Evolutionary conservation across 2,888 invertebrate species (phyloP).

Genomic region (Drosophila crucigera): DNA sequence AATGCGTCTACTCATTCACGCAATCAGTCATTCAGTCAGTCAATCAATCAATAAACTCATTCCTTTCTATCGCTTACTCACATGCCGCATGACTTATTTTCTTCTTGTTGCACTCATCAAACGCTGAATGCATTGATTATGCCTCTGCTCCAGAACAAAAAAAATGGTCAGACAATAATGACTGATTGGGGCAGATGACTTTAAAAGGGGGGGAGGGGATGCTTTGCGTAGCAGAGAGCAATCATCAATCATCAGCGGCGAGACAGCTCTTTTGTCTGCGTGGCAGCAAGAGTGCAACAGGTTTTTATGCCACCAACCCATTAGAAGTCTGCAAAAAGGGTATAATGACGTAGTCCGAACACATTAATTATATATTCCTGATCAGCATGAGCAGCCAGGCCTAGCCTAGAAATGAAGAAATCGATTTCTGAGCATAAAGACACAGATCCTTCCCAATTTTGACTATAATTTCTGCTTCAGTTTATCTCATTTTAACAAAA

Average conservation of each 20-base stretch:
- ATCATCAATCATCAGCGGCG: neutral
- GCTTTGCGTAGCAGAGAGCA: neutral
- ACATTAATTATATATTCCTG: neutral
- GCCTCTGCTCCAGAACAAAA: slow-evolving; percentile 23
- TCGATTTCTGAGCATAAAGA: fast-evolving
- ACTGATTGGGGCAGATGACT: neutral
- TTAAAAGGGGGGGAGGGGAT: fast-evolving
- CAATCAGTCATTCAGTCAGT: slow-evolving; percentile 45
- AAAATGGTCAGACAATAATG: slow-evolving; percentile 31
- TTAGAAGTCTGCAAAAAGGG: neutral
- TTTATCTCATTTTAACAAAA: neutral
- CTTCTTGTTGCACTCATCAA: slow-evolving; percentile 22
- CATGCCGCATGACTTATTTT: slow-evolving; percentile 50
- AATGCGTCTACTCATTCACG: slow-evolving; percentile 71
- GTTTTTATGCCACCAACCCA: neutral
- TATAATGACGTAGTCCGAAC: neutral
- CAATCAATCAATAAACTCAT: slow-evolving; percentile 7
- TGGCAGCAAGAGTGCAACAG: slow-evolving; percentile 1
- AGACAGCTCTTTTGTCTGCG: slow-evolving; percentile 1
- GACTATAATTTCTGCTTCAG: neutral
- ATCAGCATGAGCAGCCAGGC: neutral
- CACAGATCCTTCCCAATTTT: neutral
- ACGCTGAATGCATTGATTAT: slow-evolving; percentile 58
- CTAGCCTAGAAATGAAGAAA: neutral
- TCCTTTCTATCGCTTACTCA: neutral